Evolutionary conservation across 2,797 vertebrate species (phyloP), one percentile per base, ranked within the genome.

Genomic region (Lacerta viridis): DNA sequence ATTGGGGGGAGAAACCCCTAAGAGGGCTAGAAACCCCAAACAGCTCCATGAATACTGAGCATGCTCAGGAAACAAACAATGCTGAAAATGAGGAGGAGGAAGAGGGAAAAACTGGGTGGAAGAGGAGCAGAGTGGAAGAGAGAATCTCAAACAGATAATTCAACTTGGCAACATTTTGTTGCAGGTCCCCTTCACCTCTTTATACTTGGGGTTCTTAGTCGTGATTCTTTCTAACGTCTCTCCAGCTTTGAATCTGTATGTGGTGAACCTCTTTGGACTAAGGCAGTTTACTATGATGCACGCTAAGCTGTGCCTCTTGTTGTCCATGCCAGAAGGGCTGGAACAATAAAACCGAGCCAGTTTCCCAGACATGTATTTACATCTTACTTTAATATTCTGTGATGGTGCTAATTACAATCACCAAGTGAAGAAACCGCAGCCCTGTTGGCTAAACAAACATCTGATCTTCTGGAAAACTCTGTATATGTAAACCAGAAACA

Each of bases 371-470:
- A 91, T 93, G 91, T 90, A 93, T 94, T 59, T 72, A 41, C 90
- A 94, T 91, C 91, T 68, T 91, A 85, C 85, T 88, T 93, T 80
- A 95, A 84, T 91, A 90, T 94, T 95, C 88, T 92, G 82, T 86
- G 82, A 93, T 93, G 88, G 92, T 93, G 92, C 91, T 95, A 95
- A 95, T 95, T 94, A 95, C 93, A 93, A 94, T 95, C 91, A 95
- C 88, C 87, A 94, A 95, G 88, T 93, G 91, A 94, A 88, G 92
- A 96, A 96, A 95, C 94, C 93, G 88, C 94, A 94, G 88, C 92
- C 92, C 85, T 90, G 77, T 92, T 95, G 92, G 91, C 80, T n/a
- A 84, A 95, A 93, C 17, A 92, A 90, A 91, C 87, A 59, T 93
- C 93, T 95, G 92, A 94, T 94, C 88, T 91, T 94, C 88, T 90